Base-by-base conservation (phyloP, 2,113 vertebrate genomes). In the Falco punctatus region DNA sequence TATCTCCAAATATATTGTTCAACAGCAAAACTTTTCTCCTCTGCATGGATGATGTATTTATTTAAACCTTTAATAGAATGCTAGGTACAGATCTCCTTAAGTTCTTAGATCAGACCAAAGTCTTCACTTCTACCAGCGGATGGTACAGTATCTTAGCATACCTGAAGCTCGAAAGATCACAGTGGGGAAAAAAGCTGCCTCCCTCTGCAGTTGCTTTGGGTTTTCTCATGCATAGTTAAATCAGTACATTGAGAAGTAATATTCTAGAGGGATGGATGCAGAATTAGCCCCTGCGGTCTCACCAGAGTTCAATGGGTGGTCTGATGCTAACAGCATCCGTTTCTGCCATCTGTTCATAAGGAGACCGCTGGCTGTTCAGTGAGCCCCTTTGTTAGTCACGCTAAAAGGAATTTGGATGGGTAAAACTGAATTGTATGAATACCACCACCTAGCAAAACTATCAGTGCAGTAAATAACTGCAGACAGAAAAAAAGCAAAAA, bases 331-430 rank as follows among this genome's bases (percentile, higher is more conserved):
- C 57, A 81, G 52, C 61, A 82, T 89, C 73, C 61, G 32, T 79
- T 95, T 89, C 81, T 91, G 73, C 93, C 86, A 87, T 95, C 94
- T 96, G 84, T 91, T 97, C 78, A 54, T 79, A 75, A 92, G 40
- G 40, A 65, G 48, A 87, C 84, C 69, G 40, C 91, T 95, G 81
- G 28, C 77, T 96, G 84, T 92, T 93, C 86, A 51, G 92, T 73
- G 79, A 86, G 33, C 4, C 49, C 24, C 49, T 86, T 70, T 77
- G 67, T 86, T 93, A 95, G 89, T 94, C 66, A 92, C 58, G 79
- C 38, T 77, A 75, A 88, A 72, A 88, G 83, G 90, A 84, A 84
- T 78, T 8, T 91, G 59, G 10, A 93, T 94, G 35, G 42, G 52
- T 81, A 81, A 75, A 91, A 86, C 5, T 22, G 61, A 94, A 65